Base-by-base conservation (phyloP, 1,140 invertebrate genomes). In the Drosophila lowei region DNA sequence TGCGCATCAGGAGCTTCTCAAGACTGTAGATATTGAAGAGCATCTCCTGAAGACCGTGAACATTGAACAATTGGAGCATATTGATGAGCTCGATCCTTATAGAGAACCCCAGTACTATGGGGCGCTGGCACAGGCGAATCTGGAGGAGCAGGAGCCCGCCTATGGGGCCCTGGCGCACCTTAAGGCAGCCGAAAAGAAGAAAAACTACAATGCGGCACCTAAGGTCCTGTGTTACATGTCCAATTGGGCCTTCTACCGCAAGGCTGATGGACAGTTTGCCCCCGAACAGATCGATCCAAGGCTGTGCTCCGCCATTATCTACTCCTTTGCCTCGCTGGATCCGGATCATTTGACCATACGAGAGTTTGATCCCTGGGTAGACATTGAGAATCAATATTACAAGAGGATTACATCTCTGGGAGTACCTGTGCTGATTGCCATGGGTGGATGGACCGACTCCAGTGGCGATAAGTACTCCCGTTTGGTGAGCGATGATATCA, bases 391-490 rank as follows among this genome's bases (percentile, higher is more conserved):
- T 78, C 95, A 96, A 95, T 93, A 95, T 92, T 93, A 65, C 38
- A 62, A 71, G 11, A 62, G 88, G 5, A 77, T 79, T 0, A 75
- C 77, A 6, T 59, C 73, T 0, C 38, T 80, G 1, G 71, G 77
- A 21, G 91, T 95, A 0, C 95, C 94, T 79, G 94, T 97, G 0
- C 72, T 98, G 2, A 86, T 98, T 15, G 96, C 95, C 3, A 86
- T 98, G 41, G 97, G 97, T n/a, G 97, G 97, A 0, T 98, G 97
- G 97, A 97, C 96, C 0, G 96, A 97, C 84, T 97, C 96, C 5
- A 93, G 94, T 2, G 96, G 95, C 0, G 95, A 96, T 78, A 97
- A 97, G 89, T 98, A 97, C 85, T 97, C 95, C 0, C 93, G 94
- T 49, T 86, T 97, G 13, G 95, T 96, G 0, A 93, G 93, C 34